Percentiles rank a stretch among this genome's conserved stretches.
Conservation (phyloP, 2,113 vertebrate species). For the Orientallactaga bullata region DNA sequence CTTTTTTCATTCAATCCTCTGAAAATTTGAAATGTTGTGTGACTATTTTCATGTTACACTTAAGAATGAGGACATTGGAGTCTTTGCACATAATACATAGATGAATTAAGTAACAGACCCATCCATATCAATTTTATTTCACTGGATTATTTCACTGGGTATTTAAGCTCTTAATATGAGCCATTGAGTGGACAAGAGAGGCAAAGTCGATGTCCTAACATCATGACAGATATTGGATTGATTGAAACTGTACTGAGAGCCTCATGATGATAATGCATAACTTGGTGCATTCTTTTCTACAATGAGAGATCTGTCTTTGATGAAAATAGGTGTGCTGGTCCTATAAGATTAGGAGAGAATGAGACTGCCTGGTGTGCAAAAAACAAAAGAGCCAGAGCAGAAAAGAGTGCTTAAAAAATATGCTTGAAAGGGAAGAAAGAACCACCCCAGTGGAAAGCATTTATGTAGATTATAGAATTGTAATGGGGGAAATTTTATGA, state of each 20-base stretch:
- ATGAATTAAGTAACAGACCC: neutral
- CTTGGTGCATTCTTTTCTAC: neutral
- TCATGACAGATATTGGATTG: neutral
- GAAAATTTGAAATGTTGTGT: neutral
- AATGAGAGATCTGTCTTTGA: neutral
- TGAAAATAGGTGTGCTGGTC: neutral
- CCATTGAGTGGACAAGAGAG: neutral
- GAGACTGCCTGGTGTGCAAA: neutral
- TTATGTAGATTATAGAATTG: neutral
- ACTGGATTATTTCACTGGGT: neutral
- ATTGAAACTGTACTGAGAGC: neutral
- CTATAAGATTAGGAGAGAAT: conserved; percentile 14
- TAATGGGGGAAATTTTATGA: neutral
- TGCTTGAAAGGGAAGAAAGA: neutral
- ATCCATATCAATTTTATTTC: neutral
- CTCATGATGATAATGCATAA: neutral
- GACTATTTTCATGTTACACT: neutral
- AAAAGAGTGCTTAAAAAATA: neutral
- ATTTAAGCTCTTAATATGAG: neutral
- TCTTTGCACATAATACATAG: neutral
- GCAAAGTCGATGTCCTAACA: neutral
- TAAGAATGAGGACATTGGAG: neutral
- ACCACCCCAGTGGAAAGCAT: neutral
- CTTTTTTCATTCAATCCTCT: neutral
- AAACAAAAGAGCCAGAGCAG: neutral